Base-by-base conservation (phyloP, 1,140 invertebrate genomes). In the Heliconius congener region DNA sequence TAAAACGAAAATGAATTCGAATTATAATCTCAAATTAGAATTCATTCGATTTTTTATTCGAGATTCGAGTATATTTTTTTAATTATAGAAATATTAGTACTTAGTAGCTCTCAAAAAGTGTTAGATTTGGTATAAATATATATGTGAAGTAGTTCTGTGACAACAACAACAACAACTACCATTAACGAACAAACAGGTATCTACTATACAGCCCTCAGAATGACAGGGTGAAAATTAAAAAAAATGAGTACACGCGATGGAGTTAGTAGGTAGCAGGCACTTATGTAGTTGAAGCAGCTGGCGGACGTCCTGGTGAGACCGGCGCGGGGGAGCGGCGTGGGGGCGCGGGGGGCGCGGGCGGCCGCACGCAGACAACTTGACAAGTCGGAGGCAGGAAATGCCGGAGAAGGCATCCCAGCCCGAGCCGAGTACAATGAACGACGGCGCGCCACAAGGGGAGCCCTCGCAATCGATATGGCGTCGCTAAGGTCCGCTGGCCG, bases 391-490 rank as follows among this genome's bases (percentile, higher is more conserved):
- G 86, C 91, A 91, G 91, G 91, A 93, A 94, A 87, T 90, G 85
- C 86, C 88, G 85, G 89, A 92, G 91, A 91, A 90, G 89, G 91
- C 90, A 91, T 91, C 91, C 89, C 90, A 88, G 84, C 83, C 84
- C 50, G 50, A 52, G 50, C 50, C 83, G 91, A 90, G 91, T 86
- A 93, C 90, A 93, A 93, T 91, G 91, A 88, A 82, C 82, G 90
- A 88, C 91, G 90, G 88, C 91, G 90, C 90, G 89, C 88, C 90
- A 88, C 91, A 93, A 91, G 91, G 92, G 92, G 92, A 92, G 90
- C 91, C 92, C 89, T 94, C 91, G 91, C 91, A 94, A 94, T 94
- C 92, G 92, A 94, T 94, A 94, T 94, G 90, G 87, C 91, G 92
- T 91, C 91, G 92, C 91, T 94, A 93, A 94, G 92, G 92, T 94